Conservation (phyloP, 2,113 vertebrate species). For the Lichenostomus cassidix region DNA sequence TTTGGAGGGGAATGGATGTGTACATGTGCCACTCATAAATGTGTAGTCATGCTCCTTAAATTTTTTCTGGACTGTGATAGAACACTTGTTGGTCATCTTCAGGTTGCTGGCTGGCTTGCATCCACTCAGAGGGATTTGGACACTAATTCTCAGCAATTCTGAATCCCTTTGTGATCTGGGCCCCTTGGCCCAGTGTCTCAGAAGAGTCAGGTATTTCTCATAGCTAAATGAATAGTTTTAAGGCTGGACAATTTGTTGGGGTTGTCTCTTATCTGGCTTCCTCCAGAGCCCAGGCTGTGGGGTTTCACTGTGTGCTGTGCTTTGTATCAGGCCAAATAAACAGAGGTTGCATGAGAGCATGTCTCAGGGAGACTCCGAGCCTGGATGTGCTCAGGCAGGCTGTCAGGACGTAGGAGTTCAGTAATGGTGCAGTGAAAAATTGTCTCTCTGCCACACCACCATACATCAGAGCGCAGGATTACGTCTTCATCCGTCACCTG, state of each 20-base stretch:
- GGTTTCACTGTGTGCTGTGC: background rate
- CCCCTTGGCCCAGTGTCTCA: background rate
- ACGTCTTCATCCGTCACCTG: background rate
- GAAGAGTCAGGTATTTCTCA: background rate
- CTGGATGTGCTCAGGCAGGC: background rate
- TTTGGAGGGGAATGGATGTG: background rate
- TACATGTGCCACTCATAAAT: background rate
- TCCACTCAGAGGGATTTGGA: background rate
- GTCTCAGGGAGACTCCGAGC: background rate
- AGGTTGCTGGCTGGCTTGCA: background rate
- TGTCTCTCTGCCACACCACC: background rate
- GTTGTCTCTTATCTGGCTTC: background rate
- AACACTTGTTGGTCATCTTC: background rate
- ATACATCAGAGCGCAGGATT: background rate
- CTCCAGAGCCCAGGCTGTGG: background rate
- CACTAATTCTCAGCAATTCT: background rate
- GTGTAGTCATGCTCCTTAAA: background rate
- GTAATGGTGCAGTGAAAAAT: slow-evolving; percentile 1
- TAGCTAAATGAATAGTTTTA: background rate
- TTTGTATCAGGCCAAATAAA: background rate
- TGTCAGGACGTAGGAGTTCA: background rate
- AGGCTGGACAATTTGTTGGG: background rate
- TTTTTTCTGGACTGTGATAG: background rate
- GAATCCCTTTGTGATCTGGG: background rate
- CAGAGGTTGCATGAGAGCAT: background rate